Base-by-base conservation (phyloP, 2,888 invertebrate genomes). In the Erebia palarica region DNA sequence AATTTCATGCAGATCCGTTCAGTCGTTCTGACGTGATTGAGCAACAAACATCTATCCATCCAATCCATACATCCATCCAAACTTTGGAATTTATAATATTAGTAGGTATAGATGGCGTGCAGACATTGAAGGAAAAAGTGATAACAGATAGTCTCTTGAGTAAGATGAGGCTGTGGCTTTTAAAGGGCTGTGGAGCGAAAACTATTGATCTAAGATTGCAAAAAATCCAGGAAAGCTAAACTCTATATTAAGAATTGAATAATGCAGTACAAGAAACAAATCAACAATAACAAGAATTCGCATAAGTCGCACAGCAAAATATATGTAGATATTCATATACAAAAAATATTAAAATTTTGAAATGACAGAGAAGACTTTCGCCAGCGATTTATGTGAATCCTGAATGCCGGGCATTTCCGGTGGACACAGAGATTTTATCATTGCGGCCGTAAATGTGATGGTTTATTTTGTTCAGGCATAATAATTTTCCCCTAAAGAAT, bases 351-450 rank as follows among this genome's bases (percentile, higher is more conserved):
- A 67, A 64, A 14, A 68, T 81, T 73, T 74, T 77, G 73, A 75
- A 75, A 68, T 75, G 74, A 75, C 73, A 65, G 59, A 49, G 66
- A n/a, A 44, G 16, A 59, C n/a, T 67, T 73, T 86, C 89, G 87
- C 88, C 81, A 87, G 90, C 89, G 86, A 86, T 80, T 84, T 87
- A 90, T 87, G 88, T 92, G 90, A 91, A 91, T 91, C 91, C 90
- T 90, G 89, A 92, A 91, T 91, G 90, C 89, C 89, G 85, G 83
- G 84, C 84, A 84, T 82, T 83, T 81, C 83, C 76, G 80, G 60
- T 67, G 60, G 78, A 73, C 73, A 80, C 78, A 83, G 82, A 82
- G 76, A 82, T 84, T 80, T 85, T 85, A 80, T 85, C 81, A 86
- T 81, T 85, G 77, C 72, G 75, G 84, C 81, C 84, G 84, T 85